Evolutionary conservation across 2,113 vertebrate species (phyloP).

Genomic region (Alouatta palliata): DNA sequence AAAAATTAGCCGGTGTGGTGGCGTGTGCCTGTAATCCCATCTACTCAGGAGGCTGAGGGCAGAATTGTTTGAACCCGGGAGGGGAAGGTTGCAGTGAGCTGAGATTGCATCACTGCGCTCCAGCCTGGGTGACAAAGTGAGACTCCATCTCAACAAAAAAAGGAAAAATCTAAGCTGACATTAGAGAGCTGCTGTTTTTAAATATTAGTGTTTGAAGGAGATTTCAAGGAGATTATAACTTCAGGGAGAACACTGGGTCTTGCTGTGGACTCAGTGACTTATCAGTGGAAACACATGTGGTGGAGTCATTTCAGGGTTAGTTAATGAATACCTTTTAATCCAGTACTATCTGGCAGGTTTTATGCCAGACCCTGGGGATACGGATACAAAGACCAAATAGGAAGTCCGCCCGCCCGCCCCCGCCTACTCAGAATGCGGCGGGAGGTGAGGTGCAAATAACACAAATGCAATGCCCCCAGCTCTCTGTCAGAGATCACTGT

Average conservation of each 20-base stretch:
- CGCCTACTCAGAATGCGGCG: neutral
- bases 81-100: too few relatives aligned
- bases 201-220: neutral
- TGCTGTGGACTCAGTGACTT: neutral
- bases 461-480: fast-evolving
- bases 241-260: neutral
- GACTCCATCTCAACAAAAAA: too few relatives aligned
- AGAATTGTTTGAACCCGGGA: too few relatives aligned
- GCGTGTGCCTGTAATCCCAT: too few relatives aligned
- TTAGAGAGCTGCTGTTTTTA: neutral
- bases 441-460: neutral
- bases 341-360: neutral
- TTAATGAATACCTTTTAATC: conserved; percentile 24
- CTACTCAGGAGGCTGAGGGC: too few relatives aligned
- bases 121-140: too few relatives aligned
- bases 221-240: neutral
- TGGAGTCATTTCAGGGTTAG: neutral
- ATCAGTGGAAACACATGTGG: neutral
- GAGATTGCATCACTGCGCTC: too few relatives aligned
- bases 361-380: neutral
- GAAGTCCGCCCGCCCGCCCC: neutral
- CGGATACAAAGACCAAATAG: neutral
- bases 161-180: neutral
- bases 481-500: fast-evolving
- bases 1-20: too few relatives aligned